Evolutionary conservation across 2,113 vertebrate genomes (phyloP).

Genomic region (Lampris megalopsis): DNA sequence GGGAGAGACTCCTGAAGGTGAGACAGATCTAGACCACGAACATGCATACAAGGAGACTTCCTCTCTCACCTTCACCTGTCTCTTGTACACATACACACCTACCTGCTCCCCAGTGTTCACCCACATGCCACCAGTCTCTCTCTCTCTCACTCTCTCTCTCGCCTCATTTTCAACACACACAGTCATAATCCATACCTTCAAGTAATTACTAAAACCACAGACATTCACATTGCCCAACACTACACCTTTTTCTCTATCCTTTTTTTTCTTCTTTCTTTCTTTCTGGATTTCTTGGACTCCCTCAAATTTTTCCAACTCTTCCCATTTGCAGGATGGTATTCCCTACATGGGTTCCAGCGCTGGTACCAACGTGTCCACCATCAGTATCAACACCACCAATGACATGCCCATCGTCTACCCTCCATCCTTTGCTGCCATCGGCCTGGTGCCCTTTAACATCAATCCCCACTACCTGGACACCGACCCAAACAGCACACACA

Average conservation of each 20-base stretch:
- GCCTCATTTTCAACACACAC: no score
- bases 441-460: conserved; percentile 90
- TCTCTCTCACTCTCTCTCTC: no score
- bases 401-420: conserved; percentile 92
- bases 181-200: no score
- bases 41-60: background rate
- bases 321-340: conserved; percentile 82
- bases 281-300: background rate
- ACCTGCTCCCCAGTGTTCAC: no score
- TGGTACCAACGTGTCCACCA: conserved; percentile 86
- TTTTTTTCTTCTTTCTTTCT: background rate
- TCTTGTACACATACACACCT: background rate
- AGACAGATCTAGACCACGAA: conserved; percentile 4
- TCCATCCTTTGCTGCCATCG: conserved; percentile 84
- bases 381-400: conserved; percentile 91
- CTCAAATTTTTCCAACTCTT: background rate
- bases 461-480: conserved; percentile 90
- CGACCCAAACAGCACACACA: conserved; percentile 85
- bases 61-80: background rate
- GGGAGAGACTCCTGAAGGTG: conserved; percentile 87
- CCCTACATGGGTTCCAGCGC: conserved; percentile 91
- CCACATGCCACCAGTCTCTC: no score
- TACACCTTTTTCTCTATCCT: background rate
- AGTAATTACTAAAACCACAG: no score
- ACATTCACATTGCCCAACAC: no score